These are phyloP conservation scores for Peromyscus attwateri DNA, from an alignment of 2,797 vertebrate genomes.

Conservation along the genomic window DNA sequence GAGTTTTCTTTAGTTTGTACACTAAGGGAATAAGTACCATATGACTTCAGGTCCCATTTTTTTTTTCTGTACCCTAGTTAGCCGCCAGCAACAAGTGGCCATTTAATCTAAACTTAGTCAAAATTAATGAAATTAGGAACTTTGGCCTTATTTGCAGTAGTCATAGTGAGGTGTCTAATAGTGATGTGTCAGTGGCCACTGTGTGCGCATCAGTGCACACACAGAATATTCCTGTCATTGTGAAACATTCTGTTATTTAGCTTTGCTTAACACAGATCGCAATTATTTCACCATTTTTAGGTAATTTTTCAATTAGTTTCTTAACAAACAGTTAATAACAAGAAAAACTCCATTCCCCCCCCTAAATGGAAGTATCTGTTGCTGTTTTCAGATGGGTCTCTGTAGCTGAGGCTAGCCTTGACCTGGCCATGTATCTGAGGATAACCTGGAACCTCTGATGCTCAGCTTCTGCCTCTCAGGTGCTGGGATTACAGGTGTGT, in stretches of 20 bases:
- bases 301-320: background rate
- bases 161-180: background rate
- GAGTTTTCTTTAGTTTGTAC: background rate
- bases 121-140: background rate
- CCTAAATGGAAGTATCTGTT: background rate
- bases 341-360: background rate
- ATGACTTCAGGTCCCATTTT: background rate
- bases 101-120: background rate
- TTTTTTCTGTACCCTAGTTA: background rate
- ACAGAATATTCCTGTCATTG: background rate
- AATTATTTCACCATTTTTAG: background rate
- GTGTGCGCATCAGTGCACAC: background rate
- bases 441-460: too few relatives aligned
- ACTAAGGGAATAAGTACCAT: background rate
- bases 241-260: background rate
- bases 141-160: background rate
- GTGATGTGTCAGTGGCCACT: background rate
- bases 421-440: too few relatives aligned
- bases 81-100: background rate
- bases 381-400: background rate
- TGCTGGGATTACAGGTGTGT: too few relatives aligned
- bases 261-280: background rate
- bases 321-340: background rate
- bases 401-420: too few relatives aligned
- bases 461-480: too few relatives aligned